phyloP scores from a whole-genome alignment of 2,888 invertebrate genomes.

The Linnaemya tessellans region DNA sequence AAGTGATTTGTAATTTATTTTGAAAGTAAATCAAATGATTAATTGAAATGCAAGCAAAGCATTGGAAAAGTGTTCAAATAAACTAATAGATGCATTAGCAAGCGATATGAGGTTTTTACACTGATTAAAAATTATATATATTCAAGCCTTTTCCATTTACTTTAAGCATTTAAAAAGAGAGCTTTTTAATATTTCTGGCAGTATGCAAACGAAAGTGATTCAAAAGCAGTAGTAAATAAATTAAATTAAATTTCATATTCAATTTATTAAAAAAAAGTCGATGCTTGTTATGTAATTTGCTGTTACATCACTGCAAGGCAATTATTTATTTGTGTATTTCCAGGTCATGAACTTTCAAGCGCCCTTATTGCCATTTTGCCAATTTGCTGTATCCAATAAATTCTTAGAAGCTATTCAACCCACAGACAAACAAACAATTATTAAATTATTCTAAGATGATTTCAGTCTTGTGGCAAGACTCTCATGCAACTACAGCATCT shows the following conservation, averaged over 20 bases:
- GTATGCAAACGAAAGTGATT: background rate
- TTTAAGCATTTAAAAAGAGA: no score
- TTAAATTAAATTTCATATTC: slow-evolving; percentile 16
- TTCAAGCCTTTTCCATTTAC: background rate
- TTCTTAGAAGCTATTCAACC: slow-evolving; percentile 29
- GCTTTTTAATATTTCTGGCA: background rate
- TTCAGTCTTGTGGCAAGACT: background rate
- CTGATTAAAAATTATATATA: background rate
- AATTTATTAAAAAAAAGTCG: background rate
- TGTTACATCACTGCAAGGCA: background rate
- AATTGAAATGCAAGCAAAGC: slow-evolving; percentile 21
- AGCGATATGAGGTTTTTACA: slow-evolving; percentile 32
- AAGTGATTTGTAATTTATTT: background rate
- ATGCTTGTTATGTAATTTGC: background rate
- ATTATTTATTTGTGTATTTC: background rate
- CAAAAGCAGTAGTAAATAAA: background rate
- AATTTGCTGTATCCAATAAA: slow-evolving; percentile 28
- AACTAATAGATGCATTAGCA: slow-evolving; percentile 24
- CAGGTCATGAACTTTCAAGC: slow-evolving; percentile 18
- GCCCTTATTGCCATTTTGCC: slow-evolving; percentile 31
- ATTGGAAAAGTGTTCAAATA: slow-evolving; percentile 9
- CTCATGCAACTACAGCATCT: slow-evolving; percentile 16
- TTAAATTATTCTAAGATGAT: background rate
- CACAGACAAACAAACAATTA: background rate
- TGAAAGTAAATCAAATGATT: background rate